Evolutionary conservation across 1,140 invertebrate genomes (phyloP).

Genomic region (Apis cerana): DNA sequence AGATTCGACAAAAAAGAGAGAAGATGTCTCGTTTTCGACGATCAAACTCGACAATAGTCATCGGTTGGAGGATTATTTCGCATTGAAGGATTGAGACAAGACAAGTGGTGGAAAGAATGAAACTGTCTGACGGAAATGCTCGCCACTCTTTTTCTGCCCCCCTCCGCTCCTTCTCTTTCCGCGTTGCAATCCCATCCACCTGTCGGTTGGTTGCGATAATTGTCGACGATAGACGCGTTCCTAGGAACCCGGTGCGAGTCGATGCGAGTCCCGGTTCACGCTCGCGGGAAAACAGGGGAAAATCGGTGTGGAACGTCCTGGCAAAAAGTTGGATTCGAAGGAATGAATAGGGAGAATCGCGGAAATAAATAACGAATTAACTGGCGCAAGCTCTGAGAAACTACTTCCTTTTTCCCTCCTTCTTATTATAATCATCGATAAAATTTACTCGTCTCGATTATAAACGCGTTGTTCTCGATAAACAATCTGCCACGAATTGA

Average conservation of each 20-base stretch:
- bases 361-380: neutral
- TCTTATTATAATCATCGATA: neutral
- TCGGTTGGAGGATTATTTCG: too few species aligned
- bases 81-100: too few species aligned
- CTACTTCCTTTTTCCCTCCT: neutral
- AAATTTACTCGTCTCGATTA: neutral
- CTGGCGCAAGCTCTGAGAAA: neutral
- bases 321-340: neutral
- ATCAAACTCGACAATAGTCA: too few species aligned
- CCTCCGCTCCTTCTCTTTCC: slow-evolving; percentile 28
- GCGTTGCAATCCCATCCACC: slow-evolving; percentile 53
- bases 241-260: slow-evolving; percentile 20
- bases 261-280: slow-evolving; percentile 11
- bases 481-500: too few species aligned
- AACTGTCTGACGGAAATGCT: slow-evolving; percentile 23
- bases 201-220: slow-evolving; percentile 52
- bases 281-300: slow-evolving; percentile 26
- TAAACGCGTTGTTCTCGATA: too few species aligned
- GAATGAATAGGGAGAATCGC: neutral
- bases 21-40: too few species aligned
- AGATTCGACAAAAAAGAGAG: too few species aligned
- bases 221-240: slow-evolving; percentile 39
- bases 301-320: slow-evolving; percentile 27
- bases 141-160: neutral
- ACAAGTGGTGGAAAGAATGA: too few species aligned